Evolutionary conservation across 2,888 invertebrate species (phyloP).

Genomic region (Marronus borbonicus): DNA sequence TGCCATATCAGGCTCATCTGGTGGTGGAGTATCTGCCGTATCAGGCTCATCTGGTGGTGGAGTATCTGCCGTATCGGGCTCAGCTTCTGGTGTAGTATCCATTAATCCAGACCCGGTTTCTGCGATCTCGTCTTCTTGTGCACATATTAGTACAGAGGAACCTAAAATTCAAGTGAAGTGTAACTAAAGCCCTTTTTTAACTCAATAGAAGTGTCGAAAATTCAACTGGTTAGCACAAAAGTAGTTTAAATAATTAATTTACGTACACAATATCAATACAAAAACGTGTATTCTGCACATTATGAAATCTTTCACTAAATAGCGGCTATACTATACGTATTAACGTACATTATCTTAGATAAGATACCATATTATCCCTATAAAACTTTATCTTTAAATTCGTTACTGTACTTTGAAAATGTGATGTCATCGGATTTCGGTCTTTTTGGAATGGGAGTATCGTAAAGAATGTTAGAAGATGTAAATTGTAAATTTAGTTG

Average conservation of each 20-base stretch:
- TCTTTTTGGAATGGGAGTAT: too few species aligned
- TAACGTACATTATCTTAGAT: background rate
- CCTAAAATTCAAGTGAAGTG: background rate
- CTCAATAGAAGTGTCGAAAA: too few species aligned
- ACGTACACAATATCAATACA: conserved; percentile 8
- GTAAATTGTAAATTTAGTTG: too few species aligned
- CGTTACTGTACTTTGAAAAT: background rate
- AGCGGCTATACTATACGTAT: background rate
- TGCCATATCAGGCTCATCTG: background rate
- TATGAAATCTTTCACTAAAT: background rate
- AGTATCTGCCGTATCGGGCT: background rate
- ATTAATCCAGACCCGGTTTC: background rate
- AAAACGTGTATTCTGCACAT: background rate
- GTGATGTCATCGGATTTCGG: too few species aligned
- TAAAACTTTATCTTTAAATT: conserved; percentile 1
- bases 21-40: background rate
- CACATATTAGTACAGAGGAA: background rate
- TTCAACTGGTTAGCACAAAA: too few species aligned
- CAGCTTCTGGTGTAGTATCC: background rate
- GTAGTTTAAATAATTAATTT: background rate
- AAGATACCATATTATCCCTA: conserved; percentile 1
- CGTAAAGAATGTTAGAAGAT: too few species aligned
- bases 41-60: background rate
- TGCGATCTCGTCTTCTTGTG: conserved; percentile 4
- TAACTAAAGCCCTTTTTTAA: too few species aligned